Percentiles rank a stretch among this genome's conserved stretches.
Conservation (phyloP, 1,140 invertebrate species). For the Aphelinus atriplicis region DNA sequence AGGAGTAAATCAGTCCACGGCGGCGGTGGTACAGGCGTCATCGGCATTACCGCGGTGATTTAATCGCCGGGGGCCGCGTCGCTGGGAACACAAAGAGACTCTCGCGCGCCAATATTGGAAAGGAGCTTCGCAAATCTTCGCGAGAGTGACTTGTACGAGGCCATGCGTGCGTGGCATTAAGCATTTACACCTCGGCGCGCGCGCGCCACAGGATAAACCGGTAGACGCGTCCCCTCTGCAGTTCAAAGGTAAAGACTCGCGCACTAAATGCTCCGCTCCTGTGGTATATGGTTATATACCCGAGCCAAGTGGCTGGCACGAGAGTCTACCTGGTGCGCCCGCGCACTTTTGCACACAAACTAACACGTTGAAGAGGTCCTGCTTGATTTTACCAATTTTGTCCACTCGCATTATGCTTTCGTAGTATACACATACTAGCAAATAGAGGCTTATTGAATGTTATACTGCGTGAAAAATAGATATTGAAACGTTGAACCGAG, state of each 20-base stretch:
- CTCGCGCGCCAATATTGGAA: neutral
- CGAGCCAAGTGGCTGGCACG: no score
- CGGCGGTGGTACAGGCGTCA: neutral
- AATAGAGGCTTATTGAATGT: no score
- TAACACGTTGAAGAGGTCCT: neutral
- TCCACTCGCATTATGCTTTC: neutral
- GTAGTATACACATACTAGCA: no score
- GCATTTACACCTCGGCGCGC: conserved; percentile 12
- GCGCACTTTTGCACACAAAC: no score
- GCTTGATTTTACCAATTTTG: no score
- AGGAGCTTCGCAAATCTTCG: conserved; percentile 15
- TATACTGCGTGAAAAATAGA: no score
- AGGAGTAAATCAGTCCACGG: conserved; percentile 5
- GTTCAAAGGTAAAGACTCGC: conserved; percentile 22
- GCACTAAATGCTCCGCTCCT: neutral
- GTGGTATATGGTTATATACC: no score
- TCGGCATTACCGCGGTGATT: neutral
- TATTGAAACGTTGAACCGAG: no score
- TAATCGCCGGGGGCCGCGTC: conserved; percentile 2
- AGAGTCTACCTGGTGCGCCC: no score
- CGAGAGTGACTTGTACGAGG: conserved; percentile 15
- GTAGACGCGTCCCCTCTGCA: conserved; percentile 2
- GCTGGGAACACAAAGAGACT: neutral
- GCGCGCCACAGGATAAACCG: conserved; percentile 2
- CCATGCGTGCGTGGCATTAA: neutral